Evolutionary conservation across 2,797 vertebrate species (phyloP).

Genomic region (Morus bassanus): DNA sequence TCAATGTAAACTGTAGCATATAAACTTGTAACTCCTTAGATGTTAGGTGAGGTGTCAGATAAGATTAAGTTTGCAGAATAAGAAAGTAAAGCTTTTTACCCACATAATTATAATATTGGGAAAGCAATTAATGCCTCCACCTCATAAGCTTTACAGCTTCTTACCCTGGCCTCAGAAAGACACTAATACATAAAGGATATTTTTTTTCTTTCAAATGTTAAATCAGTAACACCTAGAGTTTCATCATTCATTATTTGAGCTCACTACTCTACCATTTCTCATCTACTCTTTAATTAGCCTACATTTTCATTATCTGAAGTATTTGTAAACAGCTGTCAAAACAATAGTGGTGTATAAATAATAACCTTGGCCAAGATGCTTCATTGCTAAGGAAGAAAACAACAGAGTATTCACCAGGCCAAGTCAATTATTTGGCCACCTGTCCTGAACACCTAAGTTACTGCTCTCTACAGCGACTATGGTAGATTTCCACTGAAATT

Average conservation of each 20-base stretch:
- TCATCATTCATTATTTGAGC: neutral
- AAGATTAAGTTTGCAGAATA: neutral
- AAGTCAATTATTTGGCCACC: constrained; percentile 24
- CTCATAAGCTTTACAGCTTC: neutral
- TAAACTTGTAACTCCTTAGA: neutral
- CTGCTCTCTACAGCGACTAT: neutral
- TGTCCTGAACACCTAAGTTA: neutral
- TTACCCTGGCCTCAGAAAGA: neutral
- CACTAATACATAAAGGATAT: neutral
- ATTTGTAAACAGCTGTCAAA: constrained; percentile 34
- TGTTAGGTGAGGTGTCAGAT: neutral
- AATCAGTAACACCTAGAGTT: neutral
- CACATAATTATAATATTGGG: neutral
- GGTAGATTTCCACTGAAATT: neutral
- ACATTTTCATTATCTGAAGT: neutral
- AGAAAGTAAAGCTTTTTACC: neutral
- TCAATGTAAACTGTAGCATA: neutral
- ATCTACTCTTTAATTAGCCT: neutral
- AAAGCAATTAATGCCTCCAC: neutral
- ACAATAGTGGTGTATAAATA: neutral
- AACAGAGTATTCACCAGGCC: neutral
- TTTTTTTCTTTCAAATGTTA: neutral
- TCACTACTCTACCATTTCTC: neutral
- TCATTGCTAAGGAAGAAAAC: neutral
- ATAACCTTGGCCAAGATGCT: neutral